phyloP scores from a whole-genome alignment of 2,113 vertebrate species.

The Lasiurus cinereus region DNA sequence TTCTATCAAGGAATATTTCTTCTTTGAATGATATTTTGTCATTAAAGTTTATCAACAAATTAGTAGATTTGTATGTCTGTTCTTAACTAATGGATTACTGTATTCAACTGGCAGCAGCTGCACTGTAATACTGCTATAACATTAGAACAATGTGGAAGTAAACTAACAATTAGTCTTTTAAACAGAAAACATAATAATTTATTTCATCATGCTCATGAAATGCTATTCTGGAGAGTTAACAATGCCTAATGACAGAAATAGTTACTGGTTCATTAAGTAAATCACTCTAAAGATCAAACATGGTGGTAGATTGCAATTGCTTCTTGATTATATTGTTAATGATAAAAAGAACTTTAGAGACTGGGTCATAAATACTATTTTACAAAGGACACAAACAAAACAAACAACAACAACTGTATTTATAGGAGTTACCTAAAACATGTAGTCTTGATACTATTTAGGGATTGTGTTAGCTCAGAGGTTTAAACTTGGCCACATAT shows the following conservation, averaged over 20 bases:
- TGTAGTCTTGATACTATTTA: background rate
- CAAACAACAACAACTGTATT: background rate
- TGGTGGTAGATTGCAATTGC: background rate
- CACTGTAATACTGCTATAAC: constrained; percentile 32
- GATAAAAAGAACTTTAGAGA: background rate
- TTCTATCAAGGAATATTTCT: constrained; percentile 47
- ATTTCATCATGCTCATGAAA: constrained; percentile 62
- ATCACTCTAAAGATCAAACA: constrained; percentile 50
- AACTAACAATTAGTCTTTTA: constrained; percentile 73
- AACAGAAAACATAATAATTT: constrained; percentile 65
- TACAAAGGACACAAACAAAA: background rate
- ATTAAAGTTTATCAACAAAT: constrained; percentile 20
- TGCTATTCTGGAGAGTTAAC: constrained; percentile 54
- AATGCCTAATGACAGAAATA: constrained; percentile 60
- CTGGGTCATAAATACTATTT: background rate
- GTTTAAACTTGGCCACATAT: background rate
- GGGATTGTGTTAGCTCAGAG: background rate
- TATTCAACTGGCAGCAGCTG: constrained; percentile 11
- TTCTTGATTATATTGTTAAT: constrained; percentile 9
- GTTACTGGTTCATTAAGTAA: constrained; percentile 69
- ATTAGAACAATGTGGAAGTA: constrained; percentile 57
- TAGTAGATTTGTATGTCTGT: background rate
- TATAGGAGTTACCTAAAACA: background rate
- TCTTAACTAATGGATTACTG: background rate
- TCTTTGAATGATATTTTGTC: background rate